Evolutionary conservation across 2,888 invertebrate genomes (phyloP).

Genomic region (Meteorus colon): DNA sequence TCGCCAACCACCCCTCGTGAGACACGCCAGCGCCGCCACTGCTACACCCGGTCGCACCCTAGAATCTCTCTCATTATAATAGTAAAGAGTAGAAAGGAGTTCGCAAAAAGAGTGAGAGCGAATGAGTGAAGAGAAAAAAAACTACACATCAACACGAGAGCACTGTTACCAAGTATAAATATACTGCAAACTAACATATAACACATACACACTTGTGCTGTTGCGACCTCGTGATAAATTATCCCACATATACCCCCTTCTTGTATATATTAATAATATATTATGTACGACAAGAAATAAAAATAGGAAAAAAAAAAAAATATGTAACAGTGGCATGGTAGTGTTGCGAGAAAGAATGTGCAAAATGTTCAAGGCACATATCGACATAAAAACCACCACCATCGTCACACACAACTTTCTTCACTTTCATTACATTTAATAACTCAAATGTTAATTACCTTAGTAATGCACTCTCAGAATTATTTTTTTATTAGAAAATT

Average conservation of each 20-base stretch:
- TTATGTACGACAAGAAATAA: conserved; percentile 23
- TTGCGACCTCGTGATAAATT: conserved; percentile 39
- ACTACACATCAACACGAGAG: conserved; percentile 32
- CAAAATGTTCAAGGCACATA: conserved; percentile 28
- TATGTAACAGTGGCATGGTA: background rate
- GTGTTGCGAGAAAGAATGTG: conserved; percentile 19
- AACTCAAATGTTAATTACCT: background rate
- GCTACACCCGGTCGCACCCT: conserved; percentile 57
- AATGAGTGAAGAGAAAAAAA: conserved; percentile 33
- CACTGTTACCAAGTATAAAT: conserved; percentile 44
- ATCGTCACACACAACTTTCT: background rate
- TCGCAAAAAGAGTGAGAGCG: conserved; percentile 42
- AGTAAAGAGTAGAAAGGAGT: conserved; percentile 47
- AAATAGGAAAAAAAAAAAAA: conserved; percentile 8
- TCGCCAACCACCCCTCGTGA: conserved; percentile 58
- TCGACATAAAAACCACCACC: conserved; percentile 11
- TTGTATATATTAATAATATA: conserved; percentile 34
- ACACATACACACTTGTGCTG: conserved; percentile 38
- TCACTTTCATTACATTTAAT: background rate
- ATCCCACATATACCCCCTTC: conserved; percentile 26
- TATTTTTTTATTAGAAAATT: too few relatives aligned
- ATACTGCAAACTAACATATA: conserved; percentile 36
- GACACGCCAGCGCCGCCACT: conserved; percentile 56
- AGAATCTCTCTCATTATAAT: conserved; percentile 65
- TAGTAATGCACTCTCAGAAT: too few relatives aligned